These are phyloP conservation scores for Lycodopsis pacificus DNA, from an alignment of 2,797 vertebrate species.

Conservation along the genomic window DNA sequence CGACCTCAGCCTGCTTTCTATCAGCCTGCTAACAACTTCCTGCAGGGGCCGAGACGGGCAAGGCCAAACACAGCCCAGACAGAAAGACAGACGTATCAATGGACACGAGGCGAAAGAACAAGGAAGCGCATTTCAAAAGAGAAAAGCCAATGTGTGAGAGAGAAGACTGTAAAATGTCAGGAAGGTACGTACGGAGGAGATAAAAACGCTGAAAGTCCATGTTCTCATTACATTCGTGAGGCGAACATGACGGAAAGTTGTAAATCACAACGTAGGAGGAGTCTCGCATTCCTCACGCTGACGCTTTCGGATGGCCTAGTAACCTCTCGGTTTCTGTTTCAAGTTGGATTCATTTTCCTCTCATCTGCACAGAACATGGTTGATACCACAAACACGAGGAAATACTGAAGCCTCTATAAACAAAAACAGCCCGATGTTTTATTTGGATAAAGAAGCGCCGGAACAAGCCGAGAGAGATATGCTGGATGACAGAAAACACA, in stretches of 20 bases:
- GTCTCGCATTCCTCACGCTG: conserved; percentile 34
- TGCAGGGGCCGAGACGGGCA: conserved; percentile 71
- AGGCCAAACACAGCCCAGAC: conserved; percentile 76
- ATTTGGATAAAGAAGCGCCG: neutral
- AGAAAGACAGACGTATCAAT: conserved; percentile 60
- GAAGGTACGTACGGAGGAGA: conserved; percentile 17
- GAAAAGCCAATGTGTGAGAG: conserved; percentile 10
- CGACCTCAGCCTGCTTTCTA: conserved; percentile 79
- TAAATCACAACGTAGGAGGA: conserved; percentile 50
- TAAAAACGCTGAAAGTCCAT: conserved; percentile 35
- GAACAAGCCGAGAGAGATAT: conserved; percentile 1
- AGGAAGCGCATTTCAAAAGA: conserved; percentile 35
- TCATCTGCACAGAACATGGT: conserved; percentile 6
- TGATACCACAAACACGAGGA: conserved; percentile 15
- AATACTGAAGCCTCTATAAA: conserved; percentile 12
- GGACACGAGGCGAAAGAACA: conserved; percentile 39
- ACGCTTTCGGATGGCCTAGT: conserved; percentile 7
- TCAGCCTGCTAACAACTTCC: conserved; percentile 79
- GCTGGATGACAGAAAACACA: conserved; percentile 1
- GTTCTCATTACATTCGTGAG: conserved; percentile 50
- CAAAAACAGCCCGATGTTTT: neutral
- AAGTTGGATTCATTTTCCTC: conserved; percentile 9
- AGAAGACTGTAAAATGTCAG: conserved; percentile 29
- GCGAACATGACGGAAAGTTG: conserved; percentile 29
- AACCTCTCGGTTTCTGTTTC: neutral